phyloP scores from a whole-genome alignment of 2,888 invertebrate genomes.

The Scotopteryx bipunctaria region DNA sequence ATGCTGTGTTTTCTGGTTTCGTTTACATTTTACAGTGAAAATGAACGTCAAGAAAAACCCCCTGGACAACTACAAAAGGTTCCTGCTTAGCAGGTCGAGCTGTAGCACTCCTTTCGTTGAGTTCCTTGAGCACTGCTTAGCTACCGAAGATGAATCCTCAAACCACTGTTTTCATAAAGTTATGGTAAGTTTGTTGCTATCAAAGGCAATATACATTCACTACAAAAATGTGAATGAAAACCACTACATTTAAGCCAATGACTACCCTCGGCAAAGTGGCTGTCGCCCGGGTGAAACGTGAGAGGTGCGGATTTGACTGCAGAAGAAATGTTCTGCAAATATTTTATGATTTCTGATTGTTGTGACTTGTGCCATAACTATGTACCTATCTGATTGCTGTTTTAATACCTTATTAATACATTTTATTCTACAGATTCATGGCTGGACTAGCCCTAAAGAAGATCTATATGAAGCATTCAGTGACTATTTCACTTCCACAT shows the following conservation, averaged over 20 bases:
- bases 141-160: slow-evolving; percentile 56
- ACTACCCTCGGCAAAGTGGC: no score
- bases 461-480: slow-evolving; percentile 58
- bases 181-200: slow-evolving; percentile 51
- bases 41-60: slow-evolving; percentile 33
- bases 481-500: slow-evolving; percentile 51
- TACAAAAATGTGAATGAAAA: no score
- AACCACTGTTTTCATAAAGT: slow-evolving; percentile 71
- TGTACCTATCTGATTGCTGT: no score
- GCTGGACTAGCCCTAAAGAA: slow-evolving; percentile 55
- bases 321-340: no score
- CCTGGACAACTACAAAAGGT: slow-evolving; percentile 32
- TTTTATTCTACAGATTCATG: slow-evolving; percentile 57
- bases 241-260: no score
- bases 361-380: no score
- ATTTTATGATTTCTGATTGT: no score
- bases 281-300: no score
- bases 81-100: slow-evolving; percentile 32
- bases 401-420: no score
- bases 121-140: slow-evolving; percentile 59
- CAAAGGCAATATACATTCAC: background rate
- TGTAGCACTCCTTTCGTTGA: slow-evolving; percentile 45
- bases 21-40: background rate
- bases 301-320: no score
- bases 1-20: background rate